Percentiles rank a stretch among this genome's conserved stretches.
Evolutionary conservation across 2,113 vertebrate genomes (phyloP).

Genomic region (Oryzias celebensis): DNA sequence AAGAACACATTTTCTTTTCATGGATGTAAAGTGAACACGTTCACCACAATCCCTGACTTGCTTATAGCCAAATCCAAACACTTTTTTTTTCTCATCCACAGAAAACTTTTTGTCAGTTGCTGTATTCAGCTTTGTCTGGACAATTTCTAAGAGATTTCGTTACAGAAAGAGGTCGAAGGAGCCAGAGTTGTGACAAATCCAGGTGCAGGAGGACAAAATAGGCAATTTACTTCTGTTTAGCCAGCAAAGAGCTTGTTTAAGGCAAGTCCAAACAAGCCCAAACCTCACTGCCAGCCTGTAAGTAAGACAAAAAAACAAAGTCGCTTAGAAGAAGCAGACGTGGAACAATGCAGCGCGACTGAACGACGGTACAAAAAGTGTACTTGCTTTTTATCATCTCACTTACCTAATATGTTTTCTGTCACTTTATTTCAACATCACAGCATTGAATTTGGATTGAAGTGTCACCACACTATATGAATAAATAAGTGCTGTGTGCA

Average conservation of each 20-base stretch:
- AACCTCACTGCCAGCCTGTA: neutral
- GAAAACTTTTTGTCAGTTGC: neutral
- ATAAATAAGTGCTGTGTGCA: constrained; percentile 24
- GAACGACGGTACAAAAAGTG: constrained; percentile 23
- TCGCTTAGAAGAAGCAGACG: neutral
- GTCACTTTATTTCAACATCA: constrained; percentile 12
- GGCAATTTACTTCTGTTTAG: neutral
- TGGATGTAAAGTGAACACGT: no score
- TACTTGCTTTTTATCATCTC: constrained; percentile 12
- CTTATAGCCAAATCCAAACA: neutral
- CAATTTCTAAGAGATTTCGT: neutral
- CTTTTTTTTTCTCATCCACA: neutral
- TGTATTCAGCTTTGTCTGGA: neutral
- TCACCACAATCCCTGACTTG: rapidly evolving
- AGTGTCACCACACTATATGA: constrained; percentile 22
- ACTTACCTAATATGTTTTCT: constrained; percentile 5
- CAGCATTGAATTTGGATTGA: constrained; percentile 21
- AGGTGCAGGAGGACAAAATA: neutral
- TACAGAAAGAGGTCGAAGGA: neutral
- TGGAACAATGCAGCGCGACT: neutral
- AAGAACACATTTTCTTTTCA: no score
- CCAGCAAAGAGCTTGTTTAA: neutral
- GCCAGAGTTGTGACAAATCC: neutral
- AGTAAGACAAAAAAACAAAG: neutral
- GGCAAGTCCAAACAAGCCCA: neutral